phyloP scores from a whole-genome alignment of 2,797 vertebrate species.

The Bryconaethiops microstoma region DNA sequence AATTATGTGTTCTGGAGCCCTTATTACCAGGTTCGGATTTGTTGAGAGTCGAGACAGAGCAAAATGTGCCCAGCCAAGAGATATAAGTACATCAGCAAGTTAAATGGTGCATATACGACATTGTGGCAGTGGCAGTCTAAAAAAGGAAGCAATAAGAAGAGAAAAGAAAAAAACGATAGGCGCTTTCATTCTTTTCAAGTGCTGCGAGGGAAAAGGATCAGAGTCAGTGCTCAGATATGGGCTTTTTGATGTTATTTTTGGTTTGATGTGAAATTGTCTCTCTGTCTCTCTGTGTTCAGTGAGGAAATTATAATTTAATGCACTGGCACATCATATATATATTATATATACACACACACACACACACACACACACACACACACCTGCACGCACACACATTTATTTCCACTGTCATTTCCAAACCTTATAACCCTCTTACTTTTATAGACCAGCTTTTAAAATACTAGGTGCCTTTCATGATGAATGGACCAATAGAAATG shows the following conservation, averaged over 20 bases:
- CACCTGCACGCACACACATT: too few species aligned
- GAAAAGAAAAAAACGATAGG: conserved; percentile 4
- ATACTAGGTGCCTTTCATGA: neutral
- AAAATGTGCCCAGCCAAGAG: neutral
- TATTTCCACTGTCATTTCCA: too few species aligned
- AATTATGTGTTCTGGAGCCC: neutral
- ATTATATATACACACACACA: too few species aligned
- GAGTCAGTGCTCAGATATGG: conserved; percentile 13
- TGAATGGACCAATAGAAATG: neutral
- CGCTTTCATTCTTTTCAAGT: conserved; percentile 24
- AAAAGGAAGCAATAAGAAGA: conserved; percentile 4
- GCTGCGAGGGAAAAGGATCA: conserved; percentile 26
- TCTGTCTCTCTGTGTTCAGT: neutral
- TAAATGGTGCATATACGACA: conserved; percentile 13
- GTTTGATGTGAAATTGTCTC: conserved; percentile 14
- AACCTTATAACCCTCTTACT: too few species aligned
- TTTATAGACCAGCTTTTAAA: neutral
- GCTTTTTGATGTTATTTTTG: conserved; percentile 12
- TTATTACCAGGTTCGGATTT: neutral
- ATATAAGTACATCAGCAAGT: neutral
- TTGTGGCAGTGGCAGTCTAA: conserved; percentile 14
- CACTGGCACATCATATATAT: neutral
- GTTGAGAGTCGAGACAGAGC: neutral
- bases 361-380: too few species aligned
- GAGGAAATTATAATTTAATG: neutral